Evolutionary conservation across 2,113 vertebrate species (phyloP), one percentile per base, ranked within the genome.

Genomic region (Tachuris rubrigastra): DNA sequence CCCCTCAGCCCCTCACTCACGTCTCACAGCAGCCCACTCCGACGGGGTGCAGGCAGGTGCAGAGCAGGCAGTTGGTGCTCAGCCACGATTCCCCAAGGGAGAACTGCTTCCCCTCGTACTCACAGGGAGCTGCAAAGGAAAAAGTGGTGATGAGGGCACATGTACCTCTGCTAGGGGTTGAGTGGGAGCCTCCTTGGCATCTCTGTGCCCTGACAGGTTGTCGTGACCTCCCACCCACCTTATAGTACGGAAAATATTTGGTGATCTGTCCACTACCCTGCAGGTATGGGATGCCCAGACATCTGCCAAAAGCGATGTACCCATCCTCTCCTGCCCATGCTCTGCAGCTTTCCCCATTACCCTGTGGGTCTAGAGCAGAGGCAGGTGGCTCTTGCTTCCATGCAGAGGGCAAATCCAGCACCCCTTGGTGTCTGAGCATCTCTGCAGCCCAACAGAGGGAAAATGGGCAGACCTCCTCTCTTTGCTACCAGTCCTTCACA

Each of bases 1-100:
- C 8, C 62, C 63, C 22, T 39, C 1, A 0, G 31, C 30, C 73
- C 47, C 72, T 87, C 84, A 98, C 99, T 99, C 96, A 99, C 99
- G 97, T 99, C 96, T 99, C 98, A 1, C 99, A 99, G 98, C 99
- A 99, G 77, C 99, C 99, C n/a, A 99, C 99, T 2, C 99, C 99
- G 0, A 99, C 86, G 1, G 99, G 99, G 86, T 99, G 98, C 96
- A 99, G 98, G 94, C 99, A 99, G 97, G 98, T 99, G 97, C 99
- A 99, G 88, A 99, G 99, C 97, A 99, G 97, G 66, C 99, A 99
- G 60, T 98, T 98, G 67, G 97, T 93, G 76, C 98, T 98, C 97
- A 99, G 98, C 99, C 99, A 99, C 2, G 98, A 98, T 60, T 99
- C 99, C 3, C 99, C 99, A 33, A 99, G 93, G 12, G 98, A 97